Evolutionary conservation across 1,140 invertebrate species (phyloP), one percentile per base, ranked within the genome.

Genomic region (Heliconius hermathena): DNA sequence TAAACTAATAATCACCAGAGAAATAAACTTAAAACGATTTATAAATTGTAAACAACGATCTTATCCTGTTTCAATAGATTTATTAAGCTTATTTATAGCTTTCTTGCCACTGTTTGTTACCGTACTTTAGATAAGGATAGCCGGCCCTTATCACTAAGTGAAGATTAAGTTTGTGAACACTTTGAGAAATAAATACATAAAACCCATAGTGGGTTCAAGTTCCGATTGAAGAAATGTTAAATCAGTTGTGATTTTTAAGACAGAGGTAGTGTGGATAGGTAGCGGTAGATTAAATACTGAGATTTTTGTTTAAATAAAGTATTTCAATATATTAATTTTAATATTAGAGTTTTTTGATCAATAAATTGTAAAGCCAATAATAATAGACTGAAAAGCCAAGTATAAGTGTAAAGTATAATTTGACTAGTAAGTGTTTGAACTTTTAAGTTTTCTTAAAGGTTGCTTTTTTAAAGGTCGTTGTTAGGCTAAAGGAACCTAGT

Each of bases 51-150:
- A 76, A 29, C 54, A 60, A 41, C 74, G 22, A 66, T 66, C 60
- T 66, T 76, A 52, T 76, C 46, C 26, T 57, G 22, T n/a, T 66
- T 66, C 74, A 36, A 76, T 76, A 76, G 74, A 76, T 76, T 76
- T 76, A 76, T 76, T 76, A 8, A 16, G 33, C 54, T 70, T 76
- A 46, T 29, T 66, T 66, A 66, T 66, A 29, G 60, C 22, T 66
- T 66, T 66, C 26, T 29, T 66, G 60, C 60, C 60, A 66, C 22
- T 16, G 22, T 26, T 66, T 66, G 57, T 66, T 66, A 66, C 57
- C 57, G 57, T 66, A 66, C 57, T 66, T 66, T 26, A 66, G 60
- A 29, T 66, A 66, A 66, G 60, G 26, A 66, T 66, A 66, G 60
- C 60, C 60, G n/a, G 20, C 22, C 60, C 60, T 66, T 66, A 66